These are phyloP conservation scores for Dasyurus viverrinus DNA, from an alignment of 2,113 vertebrate species.

Conservation along the genomic window DNA sequence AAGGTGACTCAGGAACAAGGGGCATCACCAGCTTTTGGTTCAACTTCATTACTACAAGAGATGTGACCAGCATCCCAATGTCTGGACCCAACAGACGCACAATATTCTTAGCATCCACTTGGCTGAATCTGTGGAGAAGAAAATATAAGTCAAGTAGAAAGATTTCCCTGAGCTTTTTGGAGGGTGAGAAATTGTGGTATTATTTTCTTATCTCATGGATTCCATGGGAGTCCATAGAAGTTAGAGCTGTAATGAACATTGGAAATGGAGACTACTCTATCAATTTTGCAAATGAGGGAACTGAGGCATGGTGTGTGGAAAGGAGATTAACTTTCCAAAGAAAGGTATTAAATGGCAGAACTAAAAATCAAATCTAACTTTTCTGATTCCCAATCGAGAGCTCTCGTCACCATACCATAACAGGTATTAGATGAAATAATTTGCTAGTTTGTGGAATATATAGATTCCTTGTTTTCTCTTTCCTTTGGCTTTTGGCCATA, in stretches of 20 bases:
- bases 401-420: neutral
- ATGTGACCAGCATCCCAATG: conserved; percentile 75
- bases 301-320: neutral
- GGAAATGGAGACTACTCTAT: neutral
- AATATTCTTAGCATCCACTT: conserved; percentile 78
- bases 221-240: neutral
- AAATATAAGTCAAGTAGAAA: neutral
- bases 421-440: neutral
- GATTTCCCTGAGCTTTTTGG: neutral
- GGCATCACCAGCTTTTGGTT: conserved; percentile 77
- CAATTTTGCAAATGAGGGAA: neutral
- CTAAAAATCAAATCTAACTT: neutral
- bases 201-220: neutral
- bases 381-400: neutral
- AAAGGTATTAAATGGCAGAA: neutral
- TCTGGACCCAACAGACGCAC: conserved; percentile 84
- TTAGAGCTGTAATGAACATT: neutral
- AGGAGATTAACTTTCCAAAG: neutral
- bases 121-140: conserved; percentile 82
- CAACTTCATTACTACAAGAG: conserved; percentile 77
- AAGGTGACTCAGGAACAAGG: conserved; percentile 50
- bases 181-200: neutral
- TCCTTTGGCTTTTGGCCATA: neutral
- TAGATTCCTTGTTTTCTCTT: neutral
- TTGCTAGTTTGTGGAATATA: neutral